Base-by-base conservation (phyloP, 2,113 vertebrate genomes). In the Hippolais icterina region DNA sequence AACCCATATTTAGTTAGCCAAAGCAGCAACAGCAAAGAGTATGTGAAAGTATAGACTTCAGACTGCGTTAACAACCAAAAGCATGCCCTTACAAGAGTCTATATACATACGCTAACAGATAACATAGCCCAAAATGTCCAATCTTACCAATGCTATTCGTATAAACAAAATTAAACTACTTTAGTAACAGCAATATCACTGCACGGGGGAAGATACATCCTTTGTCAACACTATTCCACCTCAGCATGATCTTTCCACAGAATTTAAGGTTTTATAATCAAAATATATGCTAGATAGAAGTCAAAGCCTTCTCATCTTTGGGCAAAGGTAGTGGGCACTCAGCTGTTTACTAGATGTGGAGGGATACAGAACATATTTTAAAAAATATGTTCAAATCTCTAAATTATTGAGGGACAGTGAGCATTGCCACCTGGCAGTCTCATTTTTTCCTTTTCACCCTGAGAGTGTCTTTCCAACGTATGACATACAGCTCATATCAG, bases 401-500 rank as follows among this genome's bases (percentile, higher is more conserved):
- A 44, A 52, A 60, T 49, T 33, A 19, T 2, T 75, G n/a, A 89
- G 27, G 24, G 31, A 79, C 15, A 15, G 15, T 20, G 7, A 85
- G 9, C 7, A 7, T 2, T 39, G 17, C 22, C 47, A 90, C 4
- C 49, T 47, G 19, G 19, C 65, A 64, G 33, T 19, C 7, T 44
- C 23, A 10, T 11, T 42, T 56, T 56, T 41, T 49, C 11, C 13
- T 42, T 59, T 71, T 10, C 21, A 52, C 5, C 6, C 15, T n/a
- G 6, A 50, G 6, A 52, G 13, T 10, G 47, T 25, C 33, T 54
- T 69, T 80, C 35, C 37, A 50, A 20, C 2, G 3, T 5, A 68
- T 3, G 29, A 65, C 19, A 72, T 0, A 1, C 1, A 20, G 10
- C 14, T 71, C 25, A 0, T 21, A 75, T 15, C 33, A 82, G 47